These are phyloP conservation scores for Lanius ludovicianus DNA, from an alignment of 2,113 vertebrate species.

Conservation along the genomic window DNA sequence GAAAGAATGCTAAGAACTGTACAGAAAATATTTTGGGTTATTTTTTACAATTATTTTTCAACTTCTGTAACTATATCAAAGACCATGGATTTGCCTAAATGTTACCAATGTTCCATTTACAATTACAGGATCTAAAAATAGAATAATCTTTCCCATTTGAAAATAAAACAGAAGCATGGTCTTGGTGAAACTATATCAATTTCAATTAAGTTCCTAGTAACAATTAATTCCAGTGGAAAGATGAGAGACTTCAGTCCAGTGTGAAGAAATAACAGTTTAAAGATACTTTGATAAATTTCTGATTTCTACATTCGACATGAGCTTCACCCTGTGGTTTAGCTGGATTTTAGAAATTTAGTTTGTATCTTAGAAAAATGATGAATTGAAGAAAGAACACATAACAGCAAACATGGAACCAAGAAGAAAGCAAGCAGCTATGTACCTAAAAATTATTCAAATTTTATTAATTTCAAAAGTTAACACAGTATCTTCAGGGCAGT, in stretches of 20 bases:
- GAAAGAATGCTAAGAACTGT: background rate
- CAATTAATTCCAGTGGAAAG: background rate
- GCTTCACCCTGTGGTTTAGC: background rate
- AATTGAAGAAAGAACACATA: background rate
- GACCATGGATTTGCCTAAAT: background rate
- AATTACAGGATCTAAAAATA: background rate
- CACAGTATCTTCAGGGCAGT: background rate
- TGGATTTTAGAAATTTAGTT: background rate
- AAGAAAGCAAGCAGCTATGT: background rate
- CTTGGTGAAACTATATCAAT: background rate
- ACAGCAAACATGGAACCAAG: background rate
- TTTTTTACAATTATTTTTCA: background rate
- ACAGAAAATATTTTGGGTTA: background rate
- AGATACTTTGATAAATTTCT: background rate
- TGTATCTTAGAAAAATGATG: background rate
- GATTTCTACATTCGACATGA: rapidly evolving
- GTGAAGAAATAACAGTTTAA: background rate
- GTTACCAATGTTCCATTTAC: background rate
- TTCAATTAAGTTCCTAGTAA: background rate
- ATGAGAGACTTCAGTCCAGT: background rate
- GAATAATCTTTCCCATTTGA: background rate
- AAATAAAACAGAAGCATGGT: background rate
- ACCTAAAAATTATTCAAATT: background rate
- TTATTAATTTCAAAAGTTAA: background rate
- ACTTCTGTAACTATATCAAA: background rate